Evolutionary conservation across 2,888 invertebrate genomes (phyloP), one percentile per base, ranked within the genome.

Genomic region (Sarcophaga caerulescens): DNA sequence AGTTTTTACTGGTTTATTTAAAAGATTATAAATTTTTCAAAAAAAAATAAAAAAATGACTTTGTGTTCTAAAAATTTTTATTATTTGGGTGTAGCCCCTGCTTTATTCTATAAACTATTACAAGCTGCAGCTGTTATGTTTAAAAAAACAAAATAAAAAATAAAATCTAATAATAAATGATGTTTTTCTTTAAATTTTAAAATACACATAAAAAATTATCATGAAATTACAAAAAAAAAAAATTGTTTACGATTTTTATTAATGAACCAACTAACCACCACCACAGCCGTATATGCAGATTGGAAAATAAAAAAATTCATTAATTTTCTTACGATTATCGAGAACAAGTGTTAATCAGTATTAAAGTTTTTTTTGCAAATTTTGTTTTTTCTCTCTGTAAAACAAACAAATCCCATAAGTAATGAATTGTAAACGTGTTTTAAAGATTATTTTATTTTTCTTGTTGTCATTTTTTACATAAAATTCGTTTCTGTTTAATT

Each of bases 381-480:
- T 63, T 63, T 47, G 8, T 47, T 47, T 10, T 47, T 11, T 10
- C 47, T 14, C 17, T 4, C 17, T 14, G 17, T 12, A 17, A 52
- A 17, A 47, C 47, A 52, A 52, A 52, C 52, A 52, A 52, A 52
- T 52, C 17, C 52, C 2, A 52, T 14, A 52, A 52, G 52, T 52
- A 52, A 52, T 52, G 63, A 25, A 59, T 59, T 52, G 12, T 66
- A 70, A 84, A 86, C 86, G 81, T 86, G 81, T 86, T 86, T 80
- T 78, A 77, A 59, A 84, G 86, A 86, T 84, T 86, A 86, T 79
- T 81, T 71, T 19, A 45, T 12, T 21, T 25, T 45, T 6, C 14
- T 52, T 19, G 35, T 4, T 35, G 35, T 8, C 4, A 47, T 14
- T 52, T 52, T 52, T 52, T 5, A 52, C 52, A 62, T 19, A 68